These are phyloP conservation scores for Unio pictorum DNA, from an alignment of 2,888 invertebrate species.

Conservation along the genomic window DNA sequence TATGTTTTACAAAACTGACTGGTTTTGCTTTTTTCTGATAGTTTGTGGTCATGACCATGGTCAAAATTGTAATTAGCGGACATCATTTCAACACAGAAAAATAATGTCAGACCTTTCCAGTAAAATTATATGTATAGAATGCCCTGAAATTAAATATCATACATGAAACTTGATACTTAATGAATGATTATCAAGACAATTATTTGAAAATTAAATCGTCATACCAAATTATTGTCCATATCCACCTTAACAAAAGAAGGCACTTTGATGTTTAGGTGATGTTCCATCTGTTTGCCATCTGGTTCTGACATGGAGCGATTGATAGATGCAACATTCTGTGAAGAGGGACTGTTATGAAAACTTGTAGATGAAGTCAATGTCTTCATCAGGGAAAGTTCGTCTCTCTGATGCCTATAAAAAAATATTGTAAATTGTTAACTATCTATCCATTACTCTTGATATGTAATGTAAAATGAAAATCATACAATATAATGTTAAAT, in stretches of 20 bases:
- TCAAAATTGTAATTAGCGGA: no score
- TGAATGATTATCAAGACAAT: background rate
- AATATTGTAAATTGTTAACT: background rate
- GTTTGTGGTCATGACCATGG: no score
- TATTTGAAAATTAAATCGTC: slow-evolving; percentile 5
- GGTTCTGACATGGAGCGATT: slow-evolving; percentile 15
- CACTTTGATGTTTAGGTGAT: slow-evolving; percentile 31
- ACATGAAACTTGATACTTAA: background rate
- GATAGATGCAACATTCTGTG: slow-evolving; percentile 4
- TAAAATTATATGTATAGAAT: no score
- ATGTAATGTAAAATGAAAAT: no score
- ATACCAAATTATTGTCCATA: slow-evolving; percentile 62
- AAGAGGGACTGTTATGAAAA: slow-evolving; percentile 24
- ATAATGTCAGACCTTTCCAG: no score
- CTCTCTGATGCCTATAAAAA: slow-evolving; percentile 39
- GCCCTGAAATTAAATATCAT: background rate
- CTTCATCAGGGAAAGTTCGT: slow-evolving; percentile 39
- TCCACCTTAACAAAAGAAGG: slow-evolving; percentile 62
- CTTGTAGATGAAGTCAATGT: slow-evolving; percentile 35
- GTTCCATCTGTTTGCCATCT: slow-evolving; percentile 10
- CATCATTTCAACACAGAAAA: no score
- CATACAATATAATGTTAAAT: no score
- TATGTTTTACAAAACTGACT: no score
- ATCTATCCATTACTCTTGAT: no score
- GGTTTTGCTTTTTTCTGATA: no score